A percentile compares a stretch with the other conserved stretches of the same genome.
phyloP scores from a whole-genome alignment of 2,113 vertebrate species.

The Spilogale gracilis region DNA sequence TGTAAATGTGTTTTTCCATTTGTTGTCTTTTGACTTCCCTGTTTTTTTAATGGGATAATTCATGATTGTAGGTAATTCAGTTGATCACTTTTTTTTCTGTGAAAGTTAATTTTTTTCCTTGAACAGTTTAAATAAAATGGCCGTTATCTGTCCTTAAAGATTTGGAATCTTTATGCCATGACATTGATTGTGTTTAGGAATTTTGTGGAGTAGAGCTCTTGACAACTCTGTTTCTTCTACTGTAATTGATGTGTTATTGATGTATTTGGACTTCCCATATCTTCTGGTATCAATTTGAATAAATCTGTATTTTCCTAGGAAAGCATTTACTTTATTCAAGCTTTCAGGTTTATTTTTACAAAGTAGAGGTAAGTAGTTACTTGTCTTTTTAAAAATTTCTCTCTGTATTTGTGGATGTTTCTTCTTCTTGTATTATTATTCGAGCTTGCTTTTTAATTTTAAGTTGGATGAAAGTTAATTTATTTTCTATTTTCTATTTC shows the following conservation, averaged over 20 bases:
- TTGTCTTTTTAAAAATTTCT: neutral
- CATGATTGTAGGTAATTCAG: neutral
- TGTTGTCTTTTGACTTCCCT: neutral
- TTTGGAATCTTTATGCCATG: neutral
- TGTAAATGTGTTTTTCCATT: neutral
- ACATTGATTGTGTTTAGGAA: neutral
- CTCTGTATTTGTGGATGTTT: neutral
- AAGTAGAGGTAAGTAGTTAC: neutral
- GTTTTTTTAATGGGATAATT: neutral
- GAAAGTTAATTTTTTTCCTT: neutral
- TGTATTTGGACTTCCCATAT: neutral
- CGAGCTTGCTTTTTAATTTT: neutral
- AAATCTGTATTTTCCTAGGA: neutral
- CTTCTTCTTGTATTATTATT: neutral
- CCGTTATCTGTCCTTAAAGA: neutral
- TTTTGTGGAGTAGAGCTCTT: neutral
- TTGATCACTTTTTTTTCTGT: neutral
- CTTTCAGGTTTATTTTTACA: conserved; percentile 32
- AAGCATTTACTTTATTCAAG: neutral
- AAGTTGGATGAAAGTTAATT: neutral
- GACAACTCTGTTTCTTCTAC: neutral
- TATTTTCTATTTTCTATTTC: conserved; percentile 20
- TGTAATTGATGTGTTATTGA: neutral
- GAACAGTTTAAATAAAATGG: neutral
- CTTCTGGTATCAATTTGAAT: neutral